phyloP scores from a whole-genome alignment of 2,888 invertebrate species.

The Cataglyphis livida region DNA sequence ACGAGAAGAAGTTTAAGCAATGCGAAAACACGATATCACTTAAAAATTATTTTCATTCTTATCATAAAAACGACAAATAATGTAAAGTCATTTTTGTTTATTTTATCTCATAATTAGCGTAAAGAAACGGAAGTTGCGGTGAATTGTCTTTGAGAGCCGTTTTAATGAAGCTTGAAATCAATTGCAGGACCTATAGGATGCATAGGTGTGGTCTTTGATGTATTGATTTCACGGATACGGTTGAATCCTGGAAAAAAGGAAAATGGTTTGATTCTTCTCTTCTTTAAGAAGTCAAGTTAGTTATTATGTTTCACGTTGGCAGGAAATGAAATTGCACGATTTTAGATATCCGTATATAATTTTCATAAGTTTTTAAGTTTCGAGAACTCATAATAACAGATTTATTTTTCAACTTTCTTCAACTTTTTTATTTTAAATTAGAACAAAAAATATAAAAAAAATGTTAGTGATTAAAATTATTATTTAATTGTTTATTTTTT shows the following conservation, averaged over 20 bases:
- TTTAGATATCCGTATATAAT: too few relatives aligned
- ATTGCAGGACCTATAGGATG: constrained; percentile 59
- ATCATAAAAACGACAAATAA: constrained; percentile 16
- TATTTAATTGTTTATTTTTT: too few relatives aligned
- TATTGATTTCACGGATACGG: constrained; percentile 73
- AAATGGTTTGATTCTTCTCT: constrained; percentile 28
- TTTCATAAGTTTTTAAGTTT: too few relatives aligned
- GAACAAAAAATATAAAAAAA: too few relatives aligned
- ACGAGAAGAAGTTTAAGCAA: too few relatives aligned
- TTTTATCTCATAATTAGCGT: constrained; percentile 18
- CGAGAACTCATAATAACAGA: too few relatives aligned
- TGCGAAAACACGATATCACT: too few relatives aligned
- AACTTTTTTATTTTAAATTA: too few relatives aligned
- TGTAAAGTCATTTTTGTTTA: constrained; percentile 34
- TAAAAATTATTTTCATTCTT: too few relatives aligned
- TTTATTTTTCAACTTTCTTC: too few relatives aligned
- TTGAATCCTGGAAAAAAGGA: constrained; percentile 48
- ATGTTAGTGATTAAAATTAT: too few relatives aligned
- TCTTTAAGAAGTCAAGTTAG: neutral
- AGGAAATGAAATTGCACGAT: too few relatives aligned
- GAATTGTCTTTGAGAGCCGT: constrained; percentile 27
- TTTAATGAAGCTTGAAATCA: constrained; percentile 76
- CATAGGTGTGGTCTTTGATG: constrained; percentile 58
- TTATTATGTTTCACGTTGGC: constrained; percentile 36
- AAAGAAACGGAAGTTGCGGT: constrained; percentile 8